A percentile compares a stretch with the other conserved stretches of the same genome.
Conservation (phyloP, 2,797 vertebrate species). For the Amazonetta brasiliensis region DNA sequence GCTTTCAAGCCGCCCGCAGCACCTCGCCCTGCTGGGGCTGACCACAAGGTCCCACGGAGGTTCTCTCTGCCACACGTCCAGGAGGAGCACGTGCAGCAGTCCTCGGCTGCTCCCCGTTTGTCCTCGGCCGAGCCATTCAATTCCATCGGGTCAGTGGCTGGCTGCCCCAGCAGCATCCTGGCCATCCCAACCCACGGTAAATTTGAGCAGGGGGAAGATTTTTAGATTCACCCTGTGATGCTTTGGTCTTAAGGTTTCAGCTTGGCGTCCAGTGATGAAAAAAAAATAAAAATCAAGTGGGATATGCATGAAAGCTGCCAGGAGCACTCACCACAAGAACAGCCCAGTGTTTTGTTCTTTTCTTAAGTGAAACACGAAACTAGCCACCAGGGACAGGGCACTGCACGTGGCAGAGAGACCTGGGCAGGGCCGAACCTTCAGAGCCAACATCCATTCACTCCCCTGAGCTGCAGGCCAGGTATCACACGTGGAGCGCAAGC, state of each 20-base stretch:
- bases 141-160: background rate
- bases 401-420: background rate
- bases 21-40: fast-evolving
- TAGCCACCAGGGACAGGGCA: background rate
- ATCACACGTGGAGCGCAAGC: background rate
- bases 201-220: background rate
- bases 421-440: background rate
- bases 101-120: background rate
- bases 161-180: background rate
- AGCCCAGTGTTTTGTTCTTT: background rate
- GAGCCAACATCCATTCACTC: background rate
- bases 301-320: background rate
- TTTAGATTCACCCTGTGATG: background rate
- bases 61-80: background rate
- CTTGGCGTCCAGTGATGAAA: background rate
- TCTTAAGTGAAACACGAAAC: background rate
- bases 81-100: background rate
- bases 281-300: background rate
- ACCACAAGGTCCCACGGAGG: fast-evolving
- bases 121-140: background rate
- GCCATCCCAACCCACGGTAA: background rate
- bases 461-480: background rate
- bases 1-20: background rate
- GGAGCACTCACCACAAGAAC: constrained; percentile 8
- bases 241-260: constrained; percentile 38